Base-by-base conservation (phyloP, 2,888 invertebrate species). In the Beris morrisii region DNA sequence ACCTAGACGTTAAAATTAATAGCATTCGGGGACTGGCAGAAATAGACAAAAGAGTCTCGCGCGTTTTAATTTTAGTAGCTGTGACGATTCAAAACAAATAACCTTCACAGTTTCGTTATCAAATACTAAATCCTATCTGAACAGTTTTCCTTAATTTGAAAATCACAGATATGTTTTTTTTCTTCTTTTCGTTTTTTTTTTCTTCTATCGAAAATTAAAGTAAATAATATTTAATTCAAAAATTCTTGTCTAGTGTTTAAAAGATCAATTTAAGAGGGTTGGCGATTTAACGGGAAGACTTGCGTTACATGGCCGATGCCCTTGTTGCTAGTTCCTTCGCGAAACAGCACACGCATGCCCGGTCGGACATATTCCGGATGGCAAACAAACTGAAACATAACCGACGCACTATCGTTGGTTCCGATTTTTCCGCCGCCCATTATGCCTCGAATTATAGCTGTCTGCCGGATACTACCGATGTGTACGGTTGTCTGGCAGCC, bases 381-480 rank as follows among this genome's bases (percentile, higher is more conserved):
- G 54, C 91, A 86, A 66, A 92, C 87, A 80, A 97, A 96, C 67
- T 92, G 86, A 82, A 97, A 96, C 74, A 93, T 82, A 0, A 95
- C 95, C 0, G 91, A 89, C 0, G 93, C 95, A 5, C 87, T 86
- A 74, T 94, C 92, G 72, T 96, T 95, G 0, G 93, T 93, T 45
- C 91, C 80, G 1, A 86, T 75, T 66, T 77, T 77, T 38, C 78
- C 79, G 30, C 77, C 76, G 11, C 83, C 84, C 84, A 86, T 85
- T 69, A 88, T 87, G 15, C 88, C 93, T 73, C 91, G 87, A 56
- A 97, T 90, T 7, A 92, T 88, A n/a, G 94, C 97, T 0, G 97
- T 97, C 81, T 97, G 97, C 0, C 97, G 83, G 6, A 99, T 93
- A 74, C 95, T 97, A 0, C 96, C 97, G 61, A 97, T 93, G 79